These are phyloP conservation scores for Temnothorax rugatulus DNA, from an alignment of 2,888 invertebrate genomes.

Conservation along the genomic window DNA sequence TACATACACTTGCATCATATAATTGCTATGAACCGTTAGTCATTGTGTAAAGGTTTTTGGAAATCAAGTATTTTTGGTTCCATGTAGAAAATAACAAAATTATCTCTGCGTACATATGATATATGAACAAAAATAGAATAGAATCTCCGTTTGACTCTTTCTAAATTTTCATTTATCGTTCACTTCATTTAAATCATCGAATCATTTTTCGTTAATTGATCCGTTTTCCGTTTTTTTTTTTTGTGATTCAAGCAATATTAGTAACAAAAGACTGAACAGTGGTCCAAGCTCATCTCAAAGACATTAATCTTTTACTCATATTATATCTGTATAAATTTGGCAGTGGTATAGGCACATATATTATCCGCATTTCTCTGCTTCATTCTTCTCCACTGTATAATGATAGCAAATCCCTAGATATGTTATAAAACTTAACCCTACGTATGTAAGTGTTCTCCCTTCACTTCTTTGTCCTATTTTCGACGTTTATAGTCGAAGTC, in stretches of 20 bases:
- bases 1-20: too few species aligned
- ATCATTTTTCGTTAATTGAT: not conserved
- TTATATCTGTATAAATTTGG: slow-evolving; percentile 3
- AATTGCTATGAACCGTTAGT: not conserved
- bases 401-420: not conserved
- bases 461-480: slow-evolving; percentile 62
- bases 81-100: not conserved
- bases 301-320: not conserved
- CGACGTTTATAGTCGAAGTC: slow-evolving; percentile 62
- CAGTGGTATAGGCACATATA: slow-evolving; percentile 12
- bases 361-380: not conserved
- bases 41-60: not conserved
- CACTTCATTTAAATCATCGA: not conserved
- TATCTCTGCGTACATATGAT: not conserved
- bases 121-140: slow-evolving; percentile 6
- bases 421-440: not conserved
- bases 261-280: not conserved
- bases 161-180: not conserved
- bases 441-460: not conserved
- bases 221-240: not conserved
- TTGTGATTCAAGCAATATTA: not conserved
- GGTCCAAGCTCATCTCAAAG: not conserved
- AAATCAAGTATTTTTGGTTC: not conserved
- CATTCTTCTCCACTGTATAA: not conserved
- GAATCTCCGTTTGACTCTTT: not conserved